Conservation (phyloP, 2,113 vertebrate species). For the Artemisiospiza belli region DNA sequence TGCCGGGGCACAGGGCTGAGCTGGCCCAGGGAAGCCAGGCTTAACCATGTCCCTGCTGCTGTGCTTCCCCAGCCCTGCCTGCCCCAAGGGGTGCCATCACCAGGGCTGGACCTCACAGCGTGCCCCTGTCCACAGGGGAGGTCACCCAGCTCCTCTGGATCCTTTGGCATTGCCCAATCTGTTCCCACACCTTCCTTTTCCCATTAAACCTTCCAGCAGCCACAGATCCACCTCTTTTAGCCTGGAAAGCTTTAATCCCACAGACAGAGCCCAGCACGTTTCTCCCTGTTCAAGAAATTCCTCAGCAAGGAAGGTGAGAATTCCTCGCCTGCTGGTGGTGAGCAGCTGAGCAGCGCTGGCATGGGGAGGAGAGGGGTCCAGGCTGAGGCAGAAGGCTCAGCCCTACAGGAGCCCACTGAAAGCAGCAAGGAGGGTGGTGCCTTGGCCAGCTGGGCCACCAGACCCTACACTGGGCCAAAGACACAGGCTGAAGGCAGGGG, state of each 20-base stretch:
- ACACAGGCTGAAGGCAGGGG: neutral
- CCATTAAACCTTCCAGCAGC: neutral
- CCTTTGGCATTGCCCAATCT: neutral
- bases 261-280: neutral
- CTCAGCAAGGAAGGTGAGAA: neutral
- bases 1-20: slow-evolving; percentile 1
- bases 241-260: neutral
- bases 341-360: neutral
- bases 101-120: accelerated
- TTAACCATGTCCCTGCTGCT: neutral
- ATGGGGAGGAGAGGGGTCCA: neutral
- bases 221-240: neutral
- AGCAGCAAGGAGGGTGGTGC: neutral
- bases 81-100: neutral
- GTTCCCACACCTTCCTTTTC: neutral
- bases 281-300: neutral
- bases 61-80: neutral
- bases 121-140: too few relatives aligned
- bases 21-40: neutral
- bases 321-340: accelerated
- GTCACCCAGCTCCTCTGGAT: neutral
- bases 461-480: accelerated
- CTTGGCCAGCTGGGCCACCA: neutral
- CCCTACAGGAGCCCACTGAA: neutral
- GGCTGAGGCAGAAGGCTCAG: neutral